Conservation (phyloP, 2,797 vertebrate genomes). For the Epinephelus awoara region DNA sequence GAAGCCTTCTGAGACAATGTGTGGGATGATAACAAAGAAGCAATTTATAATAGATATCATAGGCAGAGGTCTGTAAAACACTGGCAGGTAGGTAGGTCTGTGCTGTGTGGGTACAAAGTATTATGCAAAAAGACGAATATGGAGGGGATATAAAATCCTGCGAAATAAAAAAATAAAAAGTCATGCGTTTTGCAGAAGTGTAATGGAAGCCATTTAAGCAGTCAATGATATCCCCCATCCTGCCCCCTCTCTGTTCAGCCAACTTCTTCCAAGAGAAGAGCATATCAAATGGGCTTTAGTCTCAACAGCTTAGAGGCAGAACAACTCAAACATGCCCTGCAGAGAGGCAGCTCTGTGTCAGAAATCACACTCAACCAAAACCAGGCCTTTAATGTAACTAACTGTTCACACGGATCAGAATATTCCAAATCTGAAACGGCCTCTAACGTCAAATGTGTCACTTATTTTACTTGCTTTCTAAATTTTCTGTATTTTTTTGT, state of each 20-base stretch:
- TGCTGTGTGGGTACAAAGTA: constrained; percentile 74
- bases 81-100: constrained; percentile 73
- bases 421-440: constrained; percentile 47
- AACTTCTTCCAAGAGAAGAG: constrained; percentile 80
- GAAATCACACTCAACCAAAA: constrained; percentile 74
- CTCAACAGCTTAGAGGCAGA: constrained; percentile 80
- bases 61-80: constrained; percentile 69
- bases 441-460: constrained; percentile 45
- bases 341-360: constrained; percentile 77
- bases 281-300: constrained; percentile 82
- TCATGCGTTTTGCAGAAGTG: constrained; percentile 86
- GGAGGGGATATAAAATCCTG: constrained; percentile 75
- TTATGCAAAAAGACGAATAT: constrained; percentile 78
- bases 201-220: constrained; percentile 88
- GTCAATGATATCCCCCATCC: constrained; percentile 85
- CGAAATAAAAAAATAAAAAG: constrained; percentile 60
- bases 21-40: constrained; percentile 82
- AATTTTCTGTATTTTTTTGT: constrained; percentile 5
- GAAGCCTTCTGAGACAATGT: constrained; percentile 83
- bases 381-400: constrained; percentile 51
- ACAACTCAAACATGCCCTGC: constrained; percentile 79
- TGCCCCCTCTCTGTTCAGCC: constrained; percentile 79
- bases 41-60: constrained; percentile 73
- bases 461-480: constrained; percentile 8
- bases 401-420: constrained; percentile 51